These are phyloP conservation scores for Myotis brandtii DNA, from an alignment of 2,113 vertebrate species.

Conservation along the genomic window DNA sequence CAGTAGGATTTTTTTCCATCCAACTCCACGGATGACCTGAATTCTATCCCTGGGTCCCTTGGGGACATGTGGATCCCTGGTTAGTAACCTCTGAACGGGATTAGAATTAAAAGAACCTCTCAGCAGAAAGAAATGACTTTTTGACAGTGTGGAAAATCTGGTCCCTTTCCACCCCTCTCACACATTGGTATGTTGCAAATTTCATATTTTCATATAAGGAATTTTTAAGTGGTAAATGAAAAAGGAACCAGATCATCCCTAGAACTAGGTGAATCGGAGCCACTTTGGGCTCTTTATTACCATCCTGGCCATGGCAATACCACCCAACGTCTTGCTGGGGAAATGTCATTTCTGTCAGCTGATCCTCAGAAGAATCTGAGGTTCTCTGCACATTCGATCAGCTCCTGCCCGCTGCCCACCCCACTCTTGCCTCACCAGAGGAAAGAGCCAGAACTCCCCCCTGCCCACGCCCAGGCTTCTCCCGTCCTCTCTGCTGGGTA, in stretches of 20 bases:
- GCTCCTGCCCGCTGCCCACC: not conserved
- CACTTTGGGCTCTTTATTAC: not conserved
- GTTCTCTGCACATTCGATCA: not conserved
- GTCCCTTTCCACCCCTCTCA: not conserved
- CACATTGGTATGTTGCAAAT: not conserved
- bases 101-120: constrained; percentile 45
- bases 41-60: not conserved
- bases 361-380: not conserved
- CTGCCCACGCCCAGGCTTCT: not conserved
- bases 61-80: not conserved
- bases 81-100: constrained; percentile 7
- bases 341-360: not conserved
- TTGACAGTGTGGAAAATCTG: constrained; percentile 12
- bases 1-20: not conserved
- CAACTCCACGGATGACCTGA: constrained; percentile 14
- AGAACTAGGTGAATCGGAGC: not conserved
- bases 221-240: constrained; percentile 2
- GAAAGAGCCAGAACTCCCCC: not conserved
- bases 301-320: not conserved
- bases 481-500: not conserved
- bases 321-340: not conserved
- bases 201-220: constrained; percentile 28
- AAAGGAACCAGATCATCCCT: constrained; percentile 2
- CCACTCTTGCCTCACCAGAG: not conserved
- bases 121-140: constrained; percentile 36